Evolutionary conservation across 2,888 invertebrate species (phyloP).

Genomic region (Trichopria drosophilae): DNA sequence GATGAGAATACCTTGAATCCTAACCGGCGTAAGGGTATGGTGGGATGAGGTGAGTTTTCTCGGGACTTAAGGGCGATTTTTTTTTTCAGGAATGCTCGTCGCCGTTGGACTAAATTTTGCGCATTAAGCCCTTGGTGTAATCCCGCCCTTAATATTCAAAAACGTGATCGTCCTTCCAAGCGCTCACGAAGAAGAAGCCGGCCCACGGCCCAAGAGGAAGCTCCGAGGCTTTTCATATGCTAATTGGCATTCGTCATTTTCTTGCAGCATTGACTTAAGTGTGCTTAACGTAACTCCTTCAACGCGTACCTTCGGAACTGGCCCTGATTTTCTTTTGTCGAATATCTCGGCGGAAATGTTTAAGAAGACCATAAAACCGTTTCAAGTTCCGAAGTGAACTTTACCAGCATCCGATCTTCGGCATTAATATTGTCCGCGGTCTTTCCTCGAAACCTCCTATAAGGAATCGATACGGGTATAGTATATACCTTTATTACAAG

Average conservation of each 20-base stretch:
- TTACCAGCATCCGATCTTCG: too few species aligned
- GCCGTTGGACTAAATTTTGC: slow-evolving; percentile 54
- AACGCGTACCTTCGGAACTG: too few species aligned
- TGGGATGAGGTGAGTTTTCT: not conserved
- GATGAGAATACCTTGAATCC: too few species aligned
- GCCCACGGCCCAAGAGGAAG: slow-evolving; percentile 36
- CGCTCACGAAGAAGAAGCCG: slow-evolving; percentile 30
- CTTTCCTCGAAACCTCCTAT: too few species aligned
- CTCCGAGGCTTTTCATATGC: slow-evolving; percentile 57
- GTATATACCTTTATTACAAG: too few species aligned
- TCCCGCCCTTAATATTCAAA: slow-evolving; percentile 60
- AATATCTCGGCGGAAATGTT: too few species aligned
- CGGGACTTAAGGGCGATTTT: slow-evolving; percentile 26
- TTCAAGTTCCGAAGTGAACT: too few species aligned
- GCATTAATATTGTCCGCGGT: too few species aligned
- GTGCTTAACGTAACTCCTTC: slow-evolving; percentile 53
- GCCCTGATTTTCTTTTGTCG: too few species aligned
- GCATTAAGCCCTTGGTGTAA: slow-evolving; percentile 58
- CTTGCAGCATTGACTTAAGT: slow-evolving; percentile 56
- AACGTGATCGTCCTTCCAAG: slow-evolving; percentile 59
- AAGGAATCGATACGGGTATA: too few species aligned
- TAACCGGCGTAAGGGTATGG: too few species aligned
- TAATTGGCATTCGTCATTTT: slow-evolving; percentile 60
- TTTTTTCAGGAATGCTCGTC: slow-evolving; percentile 20
- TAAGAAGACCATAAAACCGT: too few species aligned